Evolutionary conservation across 1,140 invertebrate genomes (phyloP), one percentile per base, ranked within the genome.

Genomic region (Nasonia longicornis): DNA sequence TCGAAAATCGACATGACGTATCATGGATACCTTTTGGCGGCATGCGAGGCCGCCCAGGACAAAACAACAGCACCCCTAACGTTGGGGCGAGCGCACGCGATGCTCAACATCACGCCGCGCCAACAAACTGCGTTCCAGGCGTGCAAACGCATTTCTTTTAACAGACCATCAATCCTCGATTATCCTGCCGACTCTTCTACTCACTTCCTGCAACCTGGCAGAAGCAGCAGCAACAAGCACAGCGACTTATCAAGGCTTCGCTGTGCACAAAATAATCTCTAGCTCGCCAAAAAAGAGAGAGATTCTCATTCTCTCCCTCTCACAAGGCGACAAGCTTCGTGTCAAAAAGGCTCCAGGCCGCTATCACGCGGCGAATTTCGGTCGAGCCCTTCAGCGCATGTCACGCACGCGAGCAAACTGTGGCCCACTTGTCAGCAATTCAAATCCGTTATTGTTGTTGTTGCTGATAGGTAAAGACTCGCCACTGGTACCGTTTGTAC

Each of bases 391-490:
- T 91, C 90, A 91, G 79, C 90, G 89, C 87, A 91, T 87, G 73
- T 91, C 90, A 11, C 87, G 87, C 86, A 90, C 87, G 79, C 88
- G 87, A 42, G 87, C 86, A 84, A 89, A 89, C 80, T 89, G 89
- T n/a, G 88, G 86, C 4, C 64, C 64, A 8, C 72, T 74, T 10
- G 84, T 85, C 14, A 88, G 78, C n/a, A 85, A 76, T 14, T 90
- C 88, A 38, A 86, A 71, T 48, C 87, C 86, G 22, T 82, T 82
- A 31, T 75, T 70, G 22, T 72, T 69, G 29, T 31, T 31, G 64
- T 67, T 67, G 10, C 11, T 64, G 20, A 74, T 58, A 12, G 69
- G 7, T 22, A 78, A 1, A 3, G 75, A 67, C 7, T 82, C 76
- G 26, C 42, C 63, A 20, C n/a, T 20, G 8, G 52, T 11, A n/a